Evolutionary conservation across 2,888 invertebrate species (phyloP), one percentile per base, ranked within the genome.

Genomic region (Neoitamus cyanurus): DNA sequence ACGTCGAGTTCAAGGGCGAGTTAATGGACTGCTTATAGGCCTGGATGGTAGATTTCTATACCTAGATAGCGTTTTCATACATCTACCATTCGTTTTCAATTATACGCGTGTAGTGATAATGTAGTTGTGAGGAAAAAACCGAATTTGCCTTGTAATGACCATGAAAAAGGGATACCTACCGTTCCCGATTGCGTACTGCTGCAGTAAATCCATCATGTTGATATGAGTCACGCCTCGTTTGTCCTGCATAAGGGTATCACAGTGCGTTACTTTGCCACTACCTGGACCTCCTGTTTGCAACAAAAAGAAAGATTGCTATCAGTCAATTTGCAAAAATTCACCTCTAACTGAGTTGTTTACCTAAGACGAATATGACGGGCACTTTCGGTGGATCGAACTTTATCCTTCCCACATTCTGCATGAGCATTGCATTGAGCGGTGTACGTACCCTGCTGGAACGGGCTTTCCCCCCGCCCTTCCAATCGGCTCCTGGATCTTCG

Each of bases 191-290:
- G 96, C 96, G 90, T 97, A 97, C 90, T 97, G 97, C 90, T 97
- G 97, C 88, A 97, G 92, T 13, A 97, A 93, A 90, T 97, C 97
- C 85, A 96, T 97, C 97, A 97, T 97, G 91, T 97, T 97, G 91
- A 97, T 96, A 92, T 97, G 97, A 75, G 95, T 95, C 83, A 97
- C 93, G 69, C 96, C 96, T 85, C 95, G 94, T 88, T 95, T 94
- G 92, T 97, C 97, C 92, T 96, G 95, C 94, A 96, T 96, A 89
- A 97, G 92, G 89, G 95, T 96, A 91, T 97, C 97, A 92, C 98
- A 98, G 91, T 98, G 98, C 89, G 98, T 98, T 93, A 98, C 98
- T 95, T 98, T 98, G 72, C 98, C 98, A 92, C 97, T 97, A 88
- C 98, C 98, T 87, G 98, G 98, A 87, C 98, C 98, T 89, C 98